A percentile compares a stretch with the other conserved stretches of the same genome.
phyloP scores from a whole-genome alignment of 2,888 invertebrate species.

The Apamea epomidion region DNA sequence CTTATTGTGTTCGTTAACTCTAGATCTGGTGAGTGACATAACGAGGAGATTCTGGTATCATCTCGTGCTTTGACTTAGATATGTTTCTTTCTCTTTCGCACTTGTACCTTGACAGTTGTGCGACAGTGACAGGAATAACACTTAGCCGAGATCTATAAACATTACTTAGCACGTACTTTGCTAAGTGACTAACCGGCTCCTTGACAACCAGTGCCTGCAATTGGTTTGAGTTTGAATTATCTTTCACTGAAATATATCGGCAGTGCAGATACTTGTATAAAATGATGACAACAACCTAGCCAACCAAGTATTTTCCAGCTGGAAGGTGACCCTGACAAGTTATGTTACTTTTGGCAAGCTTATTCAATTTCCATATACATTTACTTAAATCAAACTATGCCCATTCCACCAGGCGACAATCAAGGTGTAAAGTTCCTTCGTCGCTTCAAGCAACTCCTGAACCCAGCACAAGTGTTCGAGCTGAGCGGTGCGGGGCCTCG shows the following conservation, averaged over 20 bases:
- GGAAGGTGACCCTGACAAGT: constrained; percentile 7
- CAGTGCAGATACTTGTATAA: constrained; percentile 10
- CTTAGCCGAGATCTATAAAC: background rate
- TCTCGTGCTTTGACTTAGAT: background rate
- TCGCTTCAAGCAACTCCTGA: constrained; percentile 97
- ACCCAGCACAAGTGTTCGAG: constrained; percentile 99
- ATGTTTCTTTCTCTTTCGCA: background rate
- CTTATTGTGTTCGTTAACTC: constrained; percentile 99
- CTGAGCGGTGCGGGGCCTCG: constrained; percentile 97
- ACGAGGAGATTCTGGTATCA: background rate
- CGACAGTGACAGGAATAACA: background rate
- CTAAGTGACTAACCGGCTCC: background rate
- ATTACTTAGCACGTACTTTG: too few species aligned
- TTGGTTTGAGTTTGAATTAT: background rate
- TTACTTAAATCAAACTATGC: background rate
- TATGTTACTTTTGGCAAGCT: background rate
- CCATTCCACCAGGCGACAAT: constrained; percentile 94
- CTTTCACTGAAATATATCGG: background rate
- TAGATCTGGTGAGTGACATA: constrained; percentile 92
- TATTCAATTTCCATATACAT: background rate
- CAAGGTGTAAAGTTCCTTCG: constrained; percentile 99
- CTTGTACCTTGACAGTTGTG: background rate
- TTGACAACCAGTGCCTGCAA: background rate
- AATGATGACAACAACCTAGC: background rate
- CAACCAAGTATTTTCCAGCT: background rate